A percentile compares a stretch with the other conserved stretches of the same genome.
phyloP scores from a whole-genome alignment of 2,888 invertebrate species.

The Sabatieria punctata region DNA sequence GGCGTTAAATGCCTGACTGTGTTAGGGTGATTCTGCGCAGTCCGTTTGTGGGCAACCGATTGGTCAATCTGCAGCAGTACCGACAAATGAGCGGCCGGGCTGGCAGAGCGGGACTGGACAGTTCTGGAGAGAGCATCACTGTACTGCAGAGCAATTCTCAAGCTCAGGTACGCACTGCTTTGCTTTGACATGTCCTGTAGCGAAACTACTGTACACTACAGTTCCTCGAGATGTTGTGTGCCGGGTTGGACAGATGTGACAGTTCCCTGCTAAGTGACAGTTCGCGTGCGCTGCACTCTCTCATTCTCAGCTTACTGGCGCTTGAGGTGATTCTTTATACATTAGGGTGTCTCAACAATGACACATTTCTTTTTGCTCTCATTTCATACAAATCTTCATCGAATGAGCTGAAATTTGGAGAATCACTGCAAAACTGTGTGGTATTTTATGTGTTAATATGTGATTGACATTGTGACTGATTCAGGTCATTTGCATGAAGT shows the following conservation, averaged over 20 bases:
- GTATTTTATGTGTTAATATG: too few species aligned
- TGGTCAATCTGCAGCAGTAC: slow-evolving; percentile 59
- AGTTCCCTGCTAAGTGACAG: slow-evolving; percentile 48
- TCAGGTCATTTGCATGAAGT: too few species aligned
- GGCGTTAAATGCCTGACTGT: neutral
- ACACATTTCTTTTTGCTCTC: too few species aligned
- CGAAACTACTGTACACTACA: too few species aligned
- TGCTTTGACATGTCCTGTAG: too few species aligned
- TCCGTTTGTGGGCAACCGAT: slow-evolving; percentile 58
- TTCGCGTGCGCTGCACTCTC: slow-evolving; percentile 36
- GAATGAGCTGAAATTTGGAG: too few species aligned
- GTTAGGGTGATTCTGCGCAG: slow-evolving; percentile 54
- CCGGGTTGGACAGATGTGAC: slow-evolving; percentile 46
- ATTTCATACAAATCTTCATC: too few species aligned
- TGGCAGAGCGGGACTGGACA: slow-evolving; percentile 69
- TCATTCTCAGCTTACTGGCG: slow-evolving; percentile 30
- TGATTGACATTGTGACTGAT: too few species aligned
- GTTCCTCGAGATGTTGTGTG: slow-evolving; percentile 12
- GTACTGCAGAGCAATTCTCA: slow-evolving; percentile 44
- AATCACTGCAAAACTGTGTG: too few species aligned
- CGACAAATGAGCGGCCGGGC: slow-evolving; percentile 92
- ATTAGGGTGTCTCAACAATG: too few species aligned
- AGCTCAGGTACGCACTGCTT: neutral
- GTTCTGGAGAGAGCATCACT: slow-evolving; percentile 69
- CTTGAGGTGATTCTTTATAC: slow-evolving; percentile 23